phyloP scores from a whole-genome alignment of 2,113 vertebrate species.

The Pedionomus torquatus region DNA sequence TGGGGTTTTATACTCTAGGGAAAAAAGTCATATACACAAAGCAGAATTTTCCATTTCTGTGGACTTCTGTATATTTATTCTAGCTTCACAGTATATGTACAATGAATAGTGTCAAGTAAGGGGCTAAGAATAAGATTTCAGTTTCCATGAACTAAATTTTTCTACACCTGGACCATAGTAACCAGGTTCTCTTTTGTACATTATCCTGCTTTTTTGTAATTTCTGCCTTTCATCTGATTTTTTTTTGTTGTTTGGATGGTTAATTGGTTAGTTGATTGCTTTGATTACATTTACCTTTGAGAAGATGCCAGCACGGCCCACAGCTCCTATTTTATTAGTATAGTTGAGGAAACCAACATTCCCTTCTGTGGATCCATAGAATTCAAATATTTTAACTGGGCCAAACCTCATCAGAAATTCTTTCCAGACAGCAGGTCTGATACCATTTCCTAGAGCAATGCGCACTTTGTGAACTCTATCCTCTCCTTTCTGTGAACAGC shows the following conservation, averaged over 20 bases:
- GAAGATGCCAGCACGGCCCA: conserved; percentile 66
- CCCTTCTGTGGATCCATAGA: conserved; percentile 80
- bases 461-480: conserved; percentile 75
- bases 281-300: conserved; percentile 60
- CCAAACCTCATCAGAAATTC: conserved; percentile 79
- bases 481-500: conserved; percentile 63
- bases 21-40: fast-evolving
- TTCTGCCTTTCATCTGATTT: not conserved
- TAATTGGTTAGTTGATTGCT: not conserved
- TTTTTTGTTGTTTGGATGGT: not conserved
- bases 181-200: not conserved
- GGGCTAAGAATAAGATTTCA: not conserved
- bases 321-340: conserved; percentile 73
- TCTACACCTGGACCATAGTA: not conserved
- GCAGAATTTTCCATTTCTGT: not conserved
- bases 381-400: conserved; percentile 71
- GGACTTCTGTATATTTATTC: not conserved
- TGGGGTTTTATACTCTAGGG: not conserved
- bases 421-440: conserved; percentile 72
- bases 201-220: not conserved
- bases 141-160: not conserved
- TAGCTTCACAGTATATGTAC: not conserved
- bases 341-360: conserved; percentile 77
- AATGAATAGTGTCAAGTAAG: not conserved
- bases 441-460: conserved; percentile 73